phyloP scores from a whole-genome alignment of 2,888 invertebrate genomes.

The Meteorus cinctellus region DNA sequence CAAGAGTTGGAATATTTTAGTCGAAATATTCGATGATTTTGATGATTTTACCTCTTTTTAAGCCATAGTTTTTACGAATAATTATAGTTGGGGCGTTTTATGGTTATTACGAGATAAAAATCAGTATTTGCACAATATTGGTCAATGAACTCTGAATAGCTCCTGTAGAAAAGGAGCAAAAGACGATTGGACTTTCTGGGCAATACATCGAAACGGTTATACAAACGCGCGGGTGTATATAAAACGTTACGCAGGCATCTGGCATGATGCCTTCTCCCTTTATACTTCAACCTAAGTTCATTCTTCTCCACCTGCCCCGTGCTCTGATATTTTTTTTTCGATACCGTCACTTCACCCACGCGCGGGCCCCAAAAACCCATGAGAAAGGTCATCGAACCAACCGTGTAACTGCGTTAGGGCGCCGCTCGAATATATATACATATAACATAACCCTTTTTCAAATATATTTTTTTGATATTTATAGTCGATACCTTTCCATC shows the following conservation, averaged over 20 bases:
- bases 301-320: constrained; percentile 63
- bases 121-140: neutral
- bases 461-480: neutral
- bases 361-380: constrained; percentile 35
- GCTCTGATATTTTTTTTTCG: constrained; percentile 33
- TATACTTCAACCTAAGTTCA: constrained; percentile 28
- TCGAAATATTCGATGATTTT: constrained; percentile 14
- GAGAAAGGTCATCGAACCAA: constrained; percentile 55
- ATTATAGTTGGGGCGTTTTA: too few species aligned
- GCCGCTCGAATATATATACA: constrained; percentile 27
- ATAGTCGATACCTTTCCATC: constrained; percentile 53
- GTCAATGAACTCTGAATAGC: constrained; percentile 4
- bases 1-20: neutral
- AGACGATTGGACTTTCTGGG: constrained; percentile 26
- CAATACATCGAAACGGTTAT: constrained; percentile 50
- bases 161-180: neutral
- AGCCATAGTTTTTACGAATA: too few species aligned
- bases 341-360: constrained; percentile 27
- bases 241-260: constrained; percentile 69
- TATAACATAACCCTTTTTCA: constrained; percentile 46
- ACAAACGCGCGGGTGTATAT: constrained; percentile 57
- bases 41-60: neutral
- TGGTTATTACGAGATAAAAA: too few species aligned
- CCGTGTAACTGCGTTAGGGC: constrained; percentile 10
- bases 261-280: constrained; percentile 57